Conservation (phyloP, 1,140 invertebrate genomes). For the Trachymyrmex cornetzi region DNA sequence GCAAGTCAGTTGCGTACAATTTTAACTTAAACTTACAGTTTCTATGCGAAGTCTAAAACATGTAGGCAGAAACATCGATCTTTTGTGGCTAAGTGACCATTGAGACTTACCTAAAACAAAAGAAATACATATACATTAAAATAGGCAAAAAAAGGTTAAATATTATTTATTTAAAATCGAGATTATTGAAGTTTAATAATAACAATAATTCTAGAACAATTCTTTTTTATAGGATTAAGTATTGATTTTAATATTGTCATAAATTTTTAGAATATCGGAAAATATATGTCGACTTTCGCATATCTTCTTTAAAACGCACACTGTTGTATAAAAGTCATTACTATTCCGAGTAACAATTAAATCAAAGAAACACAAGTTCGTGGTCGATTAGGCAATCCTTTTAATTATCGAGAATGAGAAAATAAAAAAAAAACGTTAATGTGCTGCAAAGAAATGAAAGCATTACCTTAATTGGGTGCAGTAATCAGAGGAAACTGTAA, state of each 20-base stretch:
- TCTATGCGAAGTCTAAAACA: not conserved
- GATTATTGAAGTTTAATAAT: conserved; percentile 8
- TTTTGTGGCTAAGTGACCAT: not conserved
- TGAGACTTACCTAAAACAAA: conserved; percentile 68
- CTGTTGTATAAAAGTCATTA: too few species aligned
- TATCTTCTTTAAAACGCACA: too few species aligned
- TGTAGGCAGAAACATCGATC: not conserved
- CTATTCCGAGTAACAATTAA: too few species aligned
- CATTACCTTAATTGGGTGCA: too few species aligned
- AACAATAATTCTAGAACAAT: not conserved
- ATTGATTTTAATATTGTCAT: too few species aligned
- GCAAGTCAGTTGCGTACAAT: conserved; percentile 15
- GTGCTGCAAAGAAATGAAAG: too few species aligned
- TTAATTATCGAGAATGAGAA: too few species aligned
- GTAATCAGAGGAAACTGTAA: too few species aligned
- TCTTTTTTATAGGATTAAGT: not conserved
- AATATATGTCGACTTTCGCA: not conserved
- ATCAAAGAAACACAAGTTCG: too few species aligned
- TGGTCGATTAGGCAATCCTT: too few species aligned
- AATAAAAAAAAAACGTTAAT: too few species aligned
- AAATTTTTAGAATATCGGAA: too few species aligned
- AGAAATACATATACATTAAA: conserved; percentile 58
- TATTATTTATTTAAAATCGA: not conserved
- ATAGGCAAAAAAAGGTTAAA: conserved; percentile 25
- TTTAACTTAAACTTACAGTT: conserved; percentile 37